phyloP scores from a whole-genome alignment of 2,113 vertebrate species.

The Charadrius vociferus region DNA sequence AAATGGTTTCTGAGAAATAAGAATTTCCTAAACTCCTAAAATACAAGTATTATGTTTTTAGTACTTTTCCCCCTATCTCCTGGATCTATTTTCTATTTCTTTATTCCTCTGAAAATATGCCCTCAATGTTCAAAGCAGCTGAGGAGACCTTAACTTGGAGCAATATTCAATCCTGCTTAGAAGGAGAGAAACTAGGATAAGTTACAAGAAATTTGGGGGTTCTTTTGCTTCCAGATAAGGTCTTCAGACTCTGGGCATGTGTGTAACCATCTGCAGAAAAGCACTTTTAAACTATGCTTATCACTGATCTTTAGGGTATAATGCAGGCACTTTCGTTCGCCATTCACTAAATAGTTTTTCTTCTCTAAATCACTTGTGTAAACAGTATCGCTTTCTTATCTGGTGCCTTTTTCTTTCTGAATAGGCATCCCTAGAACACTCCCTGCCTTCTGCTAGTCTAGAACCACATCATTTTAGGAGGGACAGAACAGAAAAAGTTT shows the following conservation, averaged over 20 bases:
- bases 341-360: background rate
- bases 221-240: background rate
- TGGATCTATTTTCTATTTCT: background rate
- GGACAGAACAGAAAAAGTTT: constrained; percentile 1
- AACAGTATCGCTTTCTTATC: background rate
- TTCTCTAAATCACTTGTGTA: background rate
- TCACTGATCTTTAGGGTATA: background rate
- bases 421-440: background rate
- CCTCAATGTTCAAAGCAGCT: background rate
- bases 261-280: background rate
- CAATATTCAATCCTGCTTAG: background rate
- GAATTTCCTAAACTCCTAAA: background rate
- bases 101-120: background rate
- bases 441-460: background rate
- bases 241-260: background rate
- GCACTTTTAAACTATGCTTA: background rate
- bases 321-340: background rate
- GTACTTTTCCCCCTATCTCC: background rate
- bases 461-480: background rate
- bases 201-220: background rate
- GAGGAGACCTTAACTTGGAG: background rate
- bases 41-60: background rate
- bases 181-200: background rate
- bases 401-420: background rate
- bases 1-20: background rate